phyloP scores from a whole-genome alignment of 2,113 vertebrate species.

The Pristiophorus japonicus region DNA sequence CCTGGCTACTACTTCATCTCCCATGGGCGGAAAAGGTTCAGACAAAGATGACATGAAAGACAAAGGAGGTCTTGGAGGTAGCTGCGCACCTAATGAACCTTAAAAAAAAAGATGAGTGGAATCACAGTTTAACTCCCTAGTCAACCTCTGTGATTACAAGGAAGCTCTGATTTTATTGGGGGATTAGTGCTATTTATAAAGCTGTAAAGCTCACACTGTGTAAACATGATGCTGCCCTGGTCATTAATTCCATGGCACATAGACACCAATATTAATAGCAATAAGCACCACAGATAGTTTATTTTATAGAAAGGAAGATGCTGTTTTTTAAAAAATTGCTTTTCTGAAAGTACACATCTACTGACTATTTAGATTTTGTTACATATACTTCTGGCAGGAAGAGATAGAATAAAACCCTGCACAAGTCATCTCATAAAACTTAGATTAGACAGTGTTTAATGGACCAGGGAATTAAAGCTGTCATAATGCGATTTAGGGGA shows the following conservation, averaged over 20 bases:
- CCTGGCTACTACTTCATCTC: slow-evolving; percentile 72
- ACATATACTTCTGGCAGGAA: neutral
- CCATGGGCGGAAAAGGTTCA: slow-evolving; percentile 75
- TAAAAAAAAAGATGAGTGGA: slow-evolving; percentile 46
- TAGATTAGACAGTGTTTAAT: slow-evolving; percentile 35
- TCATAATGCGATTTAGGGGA: slow-evolving; percentile 24
- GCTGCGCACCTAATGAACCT: slow-evolving; percentile 50
- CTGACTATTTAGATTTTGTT: neutral
- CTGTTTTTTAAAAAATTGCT: neutral
- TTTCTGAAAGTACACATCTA: neutral
- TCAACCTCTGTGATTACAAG: slow-evolving; percentile 31
- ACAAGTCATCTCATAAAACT: slow-evolving; percentile 2
- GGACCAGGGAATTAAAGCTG: slow-evolving; percentile 35
- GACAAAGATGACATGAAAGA: slow-evolving; percentile 63
- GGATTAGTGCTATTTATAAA: slow-evolving; percentile 42
- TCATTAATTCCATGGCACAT: neutral
- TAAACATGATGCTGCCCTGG: slow-evolving; percentile 10
- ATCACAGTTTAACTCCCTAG: slow-evolving; percentile 45
- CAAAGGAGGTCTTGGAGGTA: slow-evolving; percentile 63
- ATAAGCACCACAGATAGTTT: neutral
- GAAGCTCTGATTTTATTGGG: neutral
- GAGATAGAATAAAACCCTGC: neutral
- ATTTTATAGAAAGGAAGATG: neutral
- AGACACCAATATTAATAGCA: neutral
- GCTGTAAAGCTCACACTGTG: slow-evolving; percentile 18